Percentiles rank a stretch among this genome's conserved stretches.
phyloP scores from a whole-genome alignment of 2,888 invertebrate species.

The Mechanitis mazaeus region DNA sequence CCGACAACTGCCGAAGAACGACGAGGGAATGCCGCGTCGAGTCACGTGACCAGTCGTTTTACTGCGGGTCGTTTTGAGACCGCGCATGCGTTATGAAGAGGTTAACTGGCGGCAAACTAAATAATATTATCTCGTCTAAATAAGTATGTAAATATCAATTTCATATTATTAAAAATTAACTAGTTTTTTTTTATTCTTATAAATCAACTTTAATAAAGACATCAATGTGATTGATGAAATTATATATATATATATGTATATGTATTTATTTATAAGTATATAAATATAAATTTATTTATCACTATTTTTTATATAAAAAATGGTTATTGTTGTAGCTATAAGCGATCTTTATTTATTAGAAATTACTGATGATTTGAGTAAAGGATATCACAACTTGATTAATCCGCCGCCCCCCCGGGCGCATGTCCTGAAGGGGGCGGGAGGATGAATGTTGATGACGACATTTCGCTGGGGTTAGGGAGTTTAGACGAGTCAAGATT shows the following conservation, averaged over 20 bases:
- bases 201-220: too few species aligned
- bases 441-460: slow-evolving; percentile 58
- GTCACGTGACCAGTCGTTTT: slow-evolving; percentile 78
- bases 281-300: too few species aligned
- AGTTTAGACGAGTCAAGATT: slow-evolving; percentile 43
- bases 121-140: slow-evolving; percentile 24
- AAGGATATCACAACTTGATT: slow-evolving; percentile 45
- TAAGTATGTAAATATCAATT: background rate
- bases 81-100: slow-evolving; percentile 63
- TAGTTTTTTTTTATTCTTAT: too few species aligned
- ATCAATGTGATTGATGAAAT: too few species aligned
- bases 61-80: slow-evolving; percentile 73
- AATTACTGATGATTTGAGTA: slow-evolving; percentile 36
- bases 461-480: slow-evolving; percentile 58
- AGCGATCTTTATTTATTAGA: slow-evolving; percentile 18
- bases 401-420: slow-evolving; percentile 44
- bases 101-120: slow-evolving; percentile 65
- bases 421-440: slow-evolving; percentile 47
- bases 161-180: too few species aligned
- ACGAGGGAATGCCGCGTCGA: slow-evolving; percentile 75
- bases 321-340: too few species aligned
- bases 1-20: slow-evolving; percentile 71
- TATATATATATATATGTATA: too few species aligned
- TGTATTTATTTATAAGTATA: too few species aligned
- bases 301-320: too few species aligned